A percentile compares a stretch with the other conserved stretches of the same genome.
phyloP scores from a whole-genome alignment of 1,140 invertebrate species.

The Drosophila carrolli region DNA sequence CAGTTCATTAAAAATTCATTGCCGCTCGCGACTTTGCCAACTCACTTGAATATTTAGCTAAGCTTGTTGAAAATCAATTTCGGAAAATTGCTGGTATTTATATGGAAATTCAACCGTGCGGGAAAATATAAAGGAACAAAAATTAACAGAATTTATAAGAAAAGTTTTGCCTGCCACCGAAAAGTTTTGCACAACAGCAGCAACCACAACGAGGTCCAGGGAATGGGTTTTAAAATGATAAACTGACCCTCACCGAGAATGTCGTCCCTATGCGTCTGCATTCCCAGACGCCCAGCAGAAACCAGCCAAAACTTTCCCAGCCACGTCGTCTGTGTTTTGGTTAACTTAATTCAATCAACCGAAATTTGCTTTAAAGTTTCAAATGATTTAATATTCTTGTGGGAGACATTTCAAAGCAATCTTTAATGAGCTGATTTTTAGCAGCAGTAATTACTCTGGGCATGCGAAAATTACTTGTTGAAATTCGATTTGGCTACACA shows the following conservation, averaged over 20 bases:
- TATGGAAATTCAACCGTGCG: constrained; percentile 31
- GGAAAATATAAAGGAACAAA: constrained; percentile 26
- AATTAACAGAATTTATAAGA: constrained; percentile 51
- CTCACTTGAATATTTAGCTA: constrained; percentile 35
- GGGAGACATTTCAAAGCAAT: constrained; percentile 44
- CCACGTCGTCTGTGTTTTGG: constrained; percentile 39
- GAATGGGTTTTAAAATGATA: constrained; percentile 43
- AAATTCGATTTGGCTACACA: constrained; percentile 39
- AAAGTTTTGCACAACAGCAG: constrained; percentile 25
- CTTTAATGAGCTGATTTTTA: constrained; percentile 45
- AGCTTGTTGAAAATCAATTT: constrained; percentile 46
- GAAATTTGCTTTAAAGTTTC: constrained; percentile 35
- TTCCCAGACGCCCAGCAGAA: constrained; percentile 44
- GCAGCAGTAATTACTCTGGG: constrained; percentile 42
- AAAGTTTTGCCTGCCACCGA: constrained; percentile 41
- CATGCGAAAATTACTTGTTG: constrained; percentile 16
- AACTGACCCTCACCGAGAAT: constrained; percentile 28
- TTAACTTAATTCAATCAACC: constrained; percentile 47
- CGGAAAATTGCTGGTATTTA: constrained; percentile 41
- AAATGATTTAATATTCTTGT: constrained; percentile 45
- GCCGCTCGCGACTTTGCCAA: constrained; percentile 11
- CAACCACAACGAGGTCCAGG: constrained; percentile 28
- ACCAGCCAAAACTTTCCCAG: constrained; percentile 51
- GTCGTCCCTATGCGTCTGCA: constrained; percentile 47
- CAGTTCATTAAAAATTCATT: constrained; percentile 49